phyloP scores from a whole-genome alignment of 2,888 invertebrate species.

The Synanthedon andrenaeformis region DNA sequence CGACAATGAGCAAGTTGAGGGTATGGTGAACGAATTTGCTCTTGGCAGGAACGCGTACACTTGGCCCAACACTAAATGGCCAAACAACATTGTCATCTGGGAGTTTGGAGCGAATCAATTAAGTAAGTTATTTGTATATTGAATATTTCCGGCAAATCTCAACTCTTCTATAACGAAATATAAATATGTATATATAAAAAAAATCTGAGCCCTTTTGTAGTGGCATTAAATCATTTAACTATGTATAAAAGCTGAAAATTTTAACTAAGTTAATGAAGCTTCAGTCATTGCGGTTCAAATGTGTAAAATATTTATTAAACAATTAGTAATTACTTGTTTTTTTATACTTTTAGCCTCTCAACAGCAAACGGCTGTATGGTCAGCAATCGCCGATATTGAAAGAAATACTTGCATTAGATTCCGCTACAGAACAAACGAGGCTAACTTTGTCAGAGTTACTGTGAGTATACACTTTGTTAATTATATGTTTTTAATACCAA shows the following conservation, averaged over 20 bases:
- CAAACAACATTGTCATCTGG: conserved; percentile 21
- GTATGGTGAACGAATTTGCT: conserved; percentile 23
- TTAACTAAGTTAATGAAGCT: too few species aligned
- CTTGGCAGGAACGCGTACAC: conserved; percentile 26
- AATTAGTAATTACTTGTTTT: background rate
- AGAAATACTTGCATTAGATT: conserved; percentile 20
- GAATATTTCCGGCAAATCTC: background rate
- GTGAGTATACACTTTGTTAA: conserved; percentile 11
- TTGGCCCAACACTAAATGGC: conserved; percentile 30
- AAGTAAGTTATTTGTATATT: conserved; percentile 10
- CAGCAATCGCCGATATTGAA: conserved; percentile 12
- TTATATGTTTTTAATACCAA: background rate
- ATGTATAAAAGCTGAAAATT: too few species aligned
- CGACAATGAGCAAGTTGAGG: conserved; percentile 23
- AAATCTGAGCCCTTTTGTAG: too few species aligned
- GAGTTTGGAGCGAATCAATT: conserved; percentile 21
- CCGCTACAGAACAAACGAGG: conserved; percentile 13
- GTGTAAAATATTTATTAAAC: too few species aligned
- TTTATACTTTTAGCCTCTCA: background rate
- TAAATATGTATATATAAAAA: too few species aligned
- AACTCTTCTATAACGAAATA: background rate
- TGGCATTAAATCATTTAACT: too few species aligned
- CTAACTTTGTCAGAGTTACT: conserved; percentile 18
- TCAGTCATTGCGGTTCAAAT: too few species aligned
- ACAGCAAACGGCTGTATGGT: conserved; percentile 7